Percentiles rank a stretch among this genome's conserved stretches.
Conservation (phyloP, 2,888 invertebrate genomes). For the Thysanoteuthis rhombus region DNA sequence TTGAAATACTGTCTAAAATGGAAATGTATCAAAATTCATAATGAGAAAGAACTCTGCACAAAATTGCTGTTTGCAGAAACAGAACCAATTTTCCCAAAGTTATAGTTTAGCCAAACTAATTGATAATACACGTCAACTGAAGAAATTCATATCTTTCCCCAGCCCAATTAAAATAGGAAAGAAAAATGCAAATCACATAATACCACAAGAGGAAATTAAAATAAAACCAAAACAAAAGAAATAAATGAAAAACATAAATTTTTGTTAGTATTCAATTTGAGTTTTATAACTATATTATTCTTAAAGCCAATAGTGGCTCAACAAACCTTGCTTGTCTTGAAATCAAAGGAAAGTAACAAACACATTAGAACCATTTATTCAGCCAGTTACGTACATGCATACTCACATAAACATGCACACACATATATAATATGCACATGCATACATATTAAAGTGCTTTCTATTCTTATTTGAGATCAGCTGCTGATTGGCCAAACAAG, state of each 20-base stretch:
- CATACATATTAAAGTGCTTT: neutral
- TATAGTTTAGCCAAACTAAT: neutral
- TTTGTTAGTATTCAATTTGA: neutral
- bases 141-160: no score
- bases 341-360: neutral
- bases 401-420: neutral
- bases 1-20: neutral
- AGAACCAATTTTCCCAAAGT: neutral
- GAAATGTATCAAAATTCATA: neutral
- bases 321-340: neutral
- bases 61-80: neutral
- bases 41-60: neutral
- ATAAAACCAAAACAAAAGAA: neutral
- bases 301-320: neutral
- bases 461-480: neutral
- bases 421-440: no score
- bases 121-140: neutral
- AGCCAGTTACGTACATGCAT: neutral
- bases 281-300: neutral
- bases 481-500: neutral
- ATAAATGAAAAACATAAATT: no score
- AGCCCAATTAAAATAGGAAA: neutral
- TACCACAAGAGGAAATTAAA: neutral
- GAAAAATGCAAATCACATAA: neutral
- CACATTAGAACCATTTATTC: neutral